A percentile compares a stretch with the other conserved stretches of the same genome.
phyloP scores from a whole-genome alignment of 2,888 invertebrate genomes.

The Dascillus cervinus region DNA sequence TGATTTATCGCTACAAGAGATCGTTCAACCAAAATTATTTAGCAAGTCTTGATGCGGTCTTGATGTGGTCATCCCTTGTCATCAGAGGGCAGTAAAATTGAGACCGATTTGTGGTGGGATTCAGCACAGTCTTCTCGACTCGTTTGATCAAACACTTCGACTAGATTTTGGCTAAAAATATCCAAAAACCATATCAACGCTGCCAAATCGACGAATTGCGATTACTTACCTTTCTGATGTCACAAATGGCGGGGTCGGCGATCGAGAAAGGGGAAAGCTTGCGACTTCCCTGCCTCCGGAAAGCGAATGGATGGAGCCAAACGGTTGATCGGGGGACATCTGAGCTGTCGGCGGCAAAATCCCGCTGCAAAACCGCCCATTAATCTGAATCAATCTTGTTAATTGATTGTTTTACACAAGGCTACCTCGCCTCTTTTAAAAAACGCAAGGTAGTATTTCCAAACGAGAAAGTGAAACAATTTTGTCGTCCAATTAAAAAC shows the following conservation, averaged over 20 bases:
- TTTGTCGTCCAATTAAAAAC: too few species aligned
- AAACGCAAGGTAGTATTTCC: too few species aligned
- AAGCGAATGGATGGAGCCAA: constrained; percentile 66
- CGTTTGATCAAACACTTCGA: constrained; percentile 39
- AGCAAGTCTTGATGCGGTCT: too few species aligned
- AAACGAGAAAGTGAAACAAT: too few species aligned
- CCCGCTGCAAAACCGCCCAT: constrained; percentile 55
- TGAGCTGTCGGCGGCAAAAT: constrained; percentile 62
- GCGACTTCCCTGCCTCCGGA: constrained; percentile 67
- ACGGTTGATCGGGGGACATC: constrained; percentile 64
- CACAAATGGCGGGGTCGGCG: constrained; percentile 62
- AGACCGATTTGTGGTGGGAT: constrained; percentile 48
- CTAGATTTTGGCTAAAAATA: constrained; percentile 38
- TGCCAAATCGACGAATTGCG: background rate
- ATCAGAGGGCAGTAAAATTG: constrained; percentile 52
- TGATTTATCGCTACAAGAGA: too few species aligned
- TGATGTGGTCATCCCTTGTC: constrained; percentile 44
- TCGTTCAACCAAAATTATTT: too few species aligned
- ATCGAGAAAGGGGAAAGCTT: constrained; percentile 67
- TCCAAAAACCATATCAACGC: background rate
- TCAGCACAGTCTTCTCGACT: constrained; percentile 32
- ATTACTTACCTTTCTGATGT: constrained; percentile 38
- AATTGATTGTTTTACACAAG: too few species aligned
- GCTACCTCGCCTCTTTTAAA: too few species aligned
- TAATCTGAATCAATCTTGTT: too few species aligned